Percentiles rank a stretch among this genome's conserved stretches.
Evolutionary conservation across 2,113 vertebrate species (phyloP).

Genomic region (Platysteira castanea): DNA sequence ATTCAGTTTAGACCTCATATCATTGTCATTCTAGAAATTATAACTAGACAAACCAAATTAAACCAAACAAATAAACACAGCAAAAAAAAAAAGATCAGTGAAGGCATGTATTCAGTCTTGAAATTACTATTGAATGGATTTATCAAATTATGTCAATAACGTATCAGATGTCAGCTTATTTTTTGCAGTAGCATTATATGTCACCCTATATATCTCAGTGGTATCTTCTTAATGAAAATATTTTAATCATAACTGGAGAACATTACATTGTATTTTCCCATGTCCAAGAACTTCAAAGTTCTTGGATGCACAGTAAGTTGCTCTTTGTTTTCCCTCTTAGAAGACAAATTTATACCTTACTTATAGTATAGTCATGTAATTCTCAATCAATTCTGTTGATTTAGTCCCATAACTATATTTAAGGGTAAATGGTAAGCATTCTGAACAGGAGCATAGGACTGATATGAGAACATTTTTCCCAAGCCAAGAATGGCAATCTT

Average conservation of each 20-base stretch:
- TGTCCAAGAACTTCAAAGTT: background rate
- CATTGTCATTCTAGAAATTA: background rate
- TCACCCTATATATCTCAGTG: background rate
- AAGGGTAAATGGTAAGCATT: background rate
- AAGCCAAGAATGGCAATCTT: background rate
- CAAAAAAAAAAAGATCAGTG: background rate
- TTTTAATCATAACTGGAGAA: background rate
- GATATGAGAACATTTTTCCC: background rate
- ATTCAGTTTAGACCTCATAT: background rate
- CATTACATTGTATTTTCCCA: background rate
- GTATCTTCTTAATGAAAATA: background rate
- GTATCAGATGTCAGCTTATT: background rate
- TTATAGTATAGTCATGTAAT: background rate
- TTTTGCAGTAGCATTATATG: background rate
- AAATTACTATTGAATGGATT: background rate
- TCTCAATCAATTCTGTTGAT: background rate
- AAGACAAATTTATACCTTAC: background rate
- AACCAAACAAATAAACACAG: background rate
- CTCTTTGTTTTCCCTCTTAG: background rate
- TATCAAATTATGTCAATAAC: background rate
- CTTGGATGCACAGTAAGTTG: background rate
- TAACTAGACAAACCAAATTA: background rate
- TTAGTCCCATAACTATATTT: background rate
- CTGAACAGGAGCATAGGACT: background rate
- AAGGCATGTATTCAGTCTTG: background rate